Conservation (phyloP, 1,140 invertebrate species). For the Caenorhabditis remanei region DNA sequence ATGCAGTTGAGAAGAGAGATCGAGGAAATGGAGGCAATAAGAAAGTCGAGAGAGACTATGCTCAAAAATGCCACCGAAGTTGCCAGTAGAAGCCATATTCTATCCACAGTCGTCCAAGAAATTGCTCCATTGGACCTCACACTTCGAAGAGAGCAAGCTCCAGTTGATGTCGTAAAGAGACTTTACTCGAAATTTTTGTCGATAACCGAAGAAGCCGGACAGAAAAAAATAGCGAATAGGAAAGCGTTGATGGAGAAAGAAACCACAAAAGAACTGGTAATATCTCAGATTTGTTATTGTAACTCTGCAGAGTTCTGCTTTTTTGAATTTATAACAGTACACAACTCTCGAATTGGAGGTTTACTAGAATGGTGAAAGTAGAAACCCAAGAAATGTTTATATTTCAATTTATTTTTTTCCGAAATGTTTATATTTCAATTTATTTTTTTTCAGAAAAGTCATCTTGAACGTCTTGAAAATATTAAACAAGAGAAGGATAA, state of each 20-base stretch:
- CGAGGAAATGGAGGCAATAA: background rate
- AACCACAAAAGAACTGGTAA: background rate
- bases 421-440: background rate
- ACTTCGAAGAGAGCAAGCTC: background rate
- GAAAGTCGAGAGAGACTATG: background rate
- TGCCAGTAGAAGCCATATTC: background rate
- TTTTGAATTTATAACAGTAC: too few species aligned
- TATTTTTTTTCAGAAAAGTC: background rate
- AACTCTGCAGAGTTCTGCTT: too few species aligned
- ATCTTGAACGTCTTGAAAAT: background rate
- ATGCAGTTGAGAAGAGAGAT: background rate
- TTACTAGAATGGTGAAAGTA: too few species aligned
- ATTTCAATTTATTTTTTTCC: too few species aligned
- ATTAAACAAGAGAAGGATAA: background rate
- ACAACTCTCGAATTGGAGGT: too few species aligned
- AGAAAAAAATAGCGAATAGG: background rate
- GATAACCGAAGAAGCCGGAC: background rate
- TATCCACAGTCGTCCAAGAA: background rate
- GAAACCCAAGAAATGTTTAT: too few species aligned
- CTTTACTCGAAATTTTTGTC: background rate
- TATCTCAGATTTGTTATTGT: too few species aligned
- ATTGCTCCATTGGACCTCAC: background rate
- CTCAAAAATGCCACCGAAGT: background rate
- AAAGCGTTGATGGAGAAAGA: background rate
- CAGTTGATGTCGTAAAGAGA: background rate